Conservation (phyloP, 2,113 vertebrate species). For the Cottus gobio region DNA sequence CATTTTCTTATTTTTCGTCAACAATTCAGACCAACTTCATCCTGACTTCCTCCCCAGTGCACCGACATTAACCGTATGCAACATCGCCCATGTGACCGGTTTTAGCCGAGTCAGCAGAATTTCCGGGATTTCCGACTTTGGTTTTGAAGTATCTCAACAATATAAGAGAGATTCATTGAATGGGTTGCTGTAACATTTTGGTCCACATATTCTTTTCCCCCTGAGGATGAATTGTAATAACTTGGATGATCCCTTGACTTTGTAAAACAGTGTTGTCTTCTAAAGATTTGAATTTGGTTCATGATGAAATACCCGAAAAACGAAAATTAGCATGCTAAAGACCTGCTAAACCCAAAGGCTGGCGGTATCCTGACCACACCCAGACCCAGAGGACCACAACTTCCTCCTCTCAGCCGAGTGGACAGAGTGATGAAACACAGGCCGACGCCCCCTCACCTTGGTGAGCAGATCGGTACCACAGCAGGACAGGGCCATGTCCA, state of each 20-base stretch:
- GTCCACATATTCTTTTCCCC: neutral
- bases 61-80: neutral
- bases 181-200: neutral
- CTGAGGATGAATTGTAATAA: neutral
- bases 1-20: too few relatives aligned
- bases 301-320: neutral
- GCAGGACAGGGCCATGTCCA: conserved; percentile 67
- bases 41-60: too few relatives aligned
- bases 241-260: neutral
- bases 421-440: conserved; percentile 67
- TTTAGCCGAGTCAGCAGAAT: too few relatives aligned
- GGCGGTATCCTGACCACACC: too few relatives aligned
- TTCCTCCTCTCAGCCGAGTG: conserved; percentile 67
- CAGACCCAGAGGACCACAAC: conserved; percentile 43
- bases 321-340: neutral
- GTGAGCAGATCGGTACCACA: conserved; percentile 79
- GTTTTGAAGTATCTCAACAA: neutral
- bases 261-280: neutral
- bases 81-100: neutral
- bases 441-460: conserved; percentile 75
- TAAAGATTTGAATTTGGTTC: neutral
- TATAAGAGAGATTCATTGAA: too few relatives aligned
- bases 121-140: neutral
- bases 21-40: neutral
- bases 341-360: too few relatives aligned